A percentile compares a stretch with the other conserved stretches of the same genome.
Evolutionary conservation across 2,797 vertebrate genomes (phyloP).

Genomic region (Artibeus lituratus): DNA sequence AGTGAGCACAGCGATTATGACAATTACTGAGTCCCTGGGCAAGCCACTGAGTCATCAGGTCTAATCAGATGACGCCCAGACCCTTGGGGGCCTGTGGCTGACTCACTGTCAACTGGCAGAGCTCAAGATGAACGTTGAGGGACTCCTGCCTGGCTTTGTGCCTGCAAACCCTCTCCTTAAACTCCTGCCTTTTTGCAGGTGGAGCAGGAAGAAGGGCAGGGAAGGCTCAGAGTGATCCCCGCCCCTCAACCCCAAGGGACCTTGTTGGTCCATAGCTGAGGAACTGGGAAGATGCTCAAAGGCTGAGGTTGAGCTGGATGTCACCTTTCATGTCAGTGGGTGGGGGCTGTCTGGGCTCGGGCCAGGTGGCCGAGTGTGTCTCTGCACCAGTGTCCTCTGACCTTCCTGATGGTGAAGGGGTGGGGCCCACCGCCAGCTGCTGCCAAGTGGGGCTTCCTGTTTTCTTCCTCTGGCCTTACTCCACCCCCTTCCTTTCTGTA

Average conservation of each 20-base stretch:
- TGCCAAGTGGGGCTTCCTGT: constrained; percentile 34
- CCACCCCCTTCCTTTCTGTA: neutral
- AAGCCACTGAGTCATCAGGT: neutral
- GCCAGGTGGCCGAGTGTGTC: neutral
- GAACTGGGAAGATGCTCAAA: neutral
- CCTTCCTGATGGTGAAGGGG: neutral
- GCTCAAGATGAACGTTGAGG: neutral
- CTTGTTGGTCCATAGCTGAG: neutral
- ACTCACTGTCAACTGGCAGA: neutral
- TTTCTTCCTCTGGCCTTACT: neutral
- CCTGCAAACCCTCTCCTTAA: neutral
- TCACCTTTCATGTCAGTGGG: neutral
- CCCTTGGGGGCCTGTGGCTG: neutral
- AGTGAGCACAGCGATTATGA: neutral
- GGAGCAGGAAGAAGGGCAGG: neutral
- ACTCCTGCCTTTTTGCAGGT: neutral
- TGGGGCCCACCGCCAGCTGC: neutral
- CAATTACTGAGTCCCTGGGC: neutral
- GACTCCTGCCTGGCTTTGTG: neutral
- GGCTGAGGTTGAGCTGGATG: neutral
- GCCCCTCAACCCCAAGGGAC: neutral
- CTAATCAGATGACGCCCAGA: neutral
- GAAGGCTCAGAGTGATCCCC: neutral
- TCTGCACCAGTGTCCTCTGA: neutral
- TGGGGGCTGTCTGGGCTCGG: neutral